These are phyloP conservation scores for Drosophila mimica DNA, from an alignment of 2,888 invertebrate species.

Conservation along the genomic window DNA sequence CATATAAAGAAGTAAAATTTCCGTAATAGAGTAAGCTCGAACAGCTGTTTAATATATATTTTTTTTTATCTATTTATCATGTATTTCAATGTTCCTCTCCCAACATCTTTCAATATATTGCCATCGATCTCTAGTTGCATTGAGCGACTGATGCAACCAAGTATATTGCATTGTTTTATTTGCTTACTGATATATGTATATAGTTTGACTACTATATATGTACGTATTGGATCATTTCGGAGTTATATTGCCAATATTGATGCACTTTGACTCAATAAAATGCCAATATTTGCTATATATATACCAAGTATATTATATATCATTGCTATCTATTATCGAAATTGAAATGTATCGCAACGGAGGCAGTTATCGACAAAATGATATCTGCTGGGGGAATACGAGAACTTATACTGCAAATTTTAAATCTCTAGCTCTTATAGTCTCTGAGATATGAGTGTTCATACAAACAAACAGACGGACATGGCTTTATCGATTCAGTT, in stretches of 20 bases:
- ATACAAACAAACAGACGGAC: too few species aligned
- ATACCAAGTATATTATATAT: too few species aligned
- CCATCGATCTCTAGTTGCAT: background rate
- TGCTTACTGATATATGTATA: background rate
- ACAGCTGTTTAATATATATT: background rate
- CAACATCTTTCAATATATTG: background rate
- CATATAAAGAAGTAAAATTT: background rate
- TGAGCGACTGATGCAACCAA: background rate
- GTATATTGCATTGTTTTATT: background rate
- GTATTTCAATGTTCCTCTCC: background rate
- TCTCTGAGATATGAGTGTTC: too few species aligned
- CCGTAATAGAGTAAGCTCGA: background rate
- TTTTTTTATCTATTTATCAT: background rate
- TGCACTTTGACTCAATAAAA: background rate
- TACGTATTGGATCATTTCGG: background rate
- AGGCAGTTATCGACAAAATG: too few species aligned
- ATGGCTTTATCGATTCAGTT: too few species aligned
- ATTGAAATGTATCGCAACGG: too few species aligned
- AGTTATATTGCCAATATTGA: background rate
- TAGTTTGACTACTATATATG: background rate
- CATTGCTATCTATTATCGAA: too few species aligned
- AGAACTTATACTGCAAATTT: too few species aligned
- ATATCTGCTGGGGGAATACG: too few species aligned
- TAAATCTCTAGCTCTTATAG: too few species aligned
- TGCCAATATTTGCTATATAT: too few species aligned